Base-by-base conservation (phyloP, 2,113 vertebrate species). In the Fregetta grallaria region DNA sequence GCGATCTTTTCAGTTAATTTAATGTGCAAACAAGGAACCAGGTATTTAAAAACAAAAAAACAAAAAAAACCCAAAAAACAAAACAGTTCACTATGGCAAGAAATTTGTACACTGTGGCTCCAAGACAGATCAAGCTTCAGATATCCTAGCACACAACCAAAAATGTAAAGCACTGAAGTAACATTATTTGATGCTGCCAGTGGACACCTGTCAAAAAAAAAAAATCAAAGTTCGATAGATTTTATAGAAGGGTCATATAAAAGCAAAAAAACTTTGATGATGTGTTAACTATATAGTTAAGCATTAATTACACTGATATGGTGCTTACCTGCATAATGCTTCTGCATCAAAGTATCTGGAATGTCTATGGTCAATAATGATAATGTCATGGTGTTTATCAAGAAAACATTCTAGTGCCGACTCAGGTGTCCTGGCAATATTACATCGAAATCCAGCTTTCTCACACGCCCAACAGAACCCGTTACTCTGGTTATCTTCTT, bases 401-500 rank as follows among this genome's bases (percentile, higher is more conserved):
- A 98, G 98, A 97, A 99, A 99, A 96, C 98, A 99, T 94, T 99
- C 98, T 23, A 99, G 98, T 11, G 99, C 99, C 62, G 98, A 97
- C 94, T 99, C 99, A 3, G 99, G 98, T 9, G 98, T 99, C 92
- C 98, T 99, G 90, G 98, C 98, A 74, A 99, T 97, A 16, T 98
- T 98, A 90, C 98, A 99, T 63, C 98, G 98, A 97, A 99, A 99
- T 78, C 98, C 99, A 75, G 99, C 99, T 90, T 99, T 99, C 95
- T 99, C 99, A 96, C 99, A 99, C 1, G 99, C 99, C 98, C 98
- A 99, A 90, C 98, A 98, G 99, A 99, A 99, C 95, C 99, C 99
- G 30, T 97, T 98, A 93, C 99, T 99, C 98, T 99, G 99, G 97
- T 98, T 99, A 88, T 99, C 99, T 85, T 99, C 99, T 99, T 99